These are phyloP conservation scores for Solea senegalensis DNA, from an alignment of 2,113 vertebrate genomes.

Conservation along the genomic window DNA sequence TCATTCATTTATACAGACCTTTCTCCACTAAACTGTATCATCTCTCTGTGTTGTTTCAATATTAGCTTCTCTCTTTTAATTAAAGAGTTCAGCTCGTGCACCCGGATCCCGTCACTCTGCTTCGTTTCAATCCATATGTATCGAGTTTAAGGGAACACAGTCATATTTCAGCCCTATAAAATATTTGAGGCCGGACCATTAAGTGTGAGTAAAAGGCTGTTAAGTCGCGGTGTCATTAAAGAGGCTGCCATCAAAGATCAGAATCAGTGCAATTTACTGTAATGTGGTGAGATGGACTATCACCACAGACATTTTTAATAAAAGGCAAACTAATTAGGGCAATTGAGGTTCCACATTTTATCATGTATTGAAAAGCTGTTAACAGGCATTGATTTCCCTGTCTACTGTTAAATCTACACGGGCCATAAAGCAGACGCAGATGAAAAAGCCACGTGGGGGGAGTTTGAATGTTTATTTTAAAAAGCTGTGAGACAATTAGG, in stretches of 20 bases:
- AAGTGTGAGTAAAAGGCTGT: slow-evolving; percentile 47
- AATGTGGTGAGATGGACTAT: slow-evolving; percentile 31
- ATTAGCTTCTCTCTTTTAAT: neutral
- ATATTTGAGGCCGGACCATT: slow-evolving; percentile 44
- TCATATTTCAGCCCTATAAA: slow-evolving; percentile 46
- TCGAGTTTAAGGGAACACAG: slow-evolving; percentile 42
- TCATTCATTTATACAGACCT: neutral
- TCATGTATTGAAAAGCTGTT: slow-evolving; percentile 40
- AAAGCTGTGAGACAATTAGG: slow-evolving; percentile 31
- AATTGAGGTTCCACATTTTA: slow-evolving; percentile 32
- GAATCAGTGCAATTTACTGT: slow-evolving; percentile 21
- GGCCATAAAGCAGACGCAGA: slow-evolving; percentile 46
- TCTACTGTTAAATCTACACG: slow-evolving; percentile 11
- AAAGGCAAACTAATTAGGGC: slow-evolving; percentile 23
- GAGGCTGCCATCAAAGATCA: slow-evolving; percentile 37
- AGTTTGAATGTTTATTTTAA: slow-evolving; percentile 30
- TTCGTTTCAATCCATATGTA: slow-evolving; percentile 21
- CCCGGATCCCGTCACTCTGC: slow-evolving; percentile 1
- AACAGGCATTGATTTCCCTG: slow-evolving; percentile 47
- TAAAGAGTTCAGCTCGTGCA: slow-evolving; percentile 5
- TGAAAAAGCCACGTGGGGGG: slow-evolving; percentile 26
- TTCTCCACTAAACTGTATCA: neutral
- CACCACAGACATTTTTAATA: slow-evolving; percentile 41
- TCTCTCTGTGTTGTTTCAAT: neutral
- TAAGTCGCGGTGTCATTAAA: slow-evolving; percentile 57